Evolutionary conservation across 2,888 invertebrate genomes (phyloP), one percentile per base, ranked within the genome.

Genomic region (Epinotia demarniana): DNA sequence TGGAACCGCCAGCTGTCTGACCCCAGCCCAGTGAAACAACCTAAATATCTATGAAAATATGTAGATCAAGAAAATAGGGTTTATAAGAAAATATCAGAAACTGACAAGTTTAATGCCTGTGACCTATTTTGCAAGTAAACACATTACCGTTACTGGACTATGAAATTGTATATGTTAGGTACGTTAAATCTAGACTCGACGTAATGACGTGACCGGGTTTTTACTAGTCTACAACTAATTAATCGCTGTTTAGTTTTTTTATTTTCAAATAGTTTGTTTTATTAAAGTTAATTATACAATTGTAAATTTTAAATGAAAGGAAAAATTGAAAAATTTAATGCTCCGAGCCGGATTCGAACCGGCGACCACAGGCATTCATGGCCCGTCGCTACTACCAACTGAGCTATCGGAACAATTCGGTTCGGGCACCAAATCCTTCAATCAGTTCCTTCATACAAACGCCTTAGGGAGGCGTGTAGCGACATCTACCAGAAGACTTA

Each of bases 201-300:
- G 46, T 43, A 67, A 57, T 67, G 67, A 62, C 75, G 67, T 75
- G 61, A 72, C 72, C 75, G 57, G 18, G 75, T 75, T 75, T 64
- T 39, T 27, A 18, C 27, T 1, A 43, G 43, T 61, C 46, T 53
- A 61, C 33, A 33, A 75, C 27, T 61, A 39, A 71, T 71, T 60
- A 39, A 71, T 71, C 63, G 23, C 39, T 61, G 18, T 67, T 71
- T 71, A 61, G 23, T 58, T 60, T 43, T 43, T 43, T n/a, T n/a
- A n/a, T 66, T n/a, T 43, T 23, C 12, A 39, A 53, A 33, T 33
- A 8, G 33, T 27, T 9, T 23, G 11, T 18, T 39, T 18, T 39
- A 13, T 46, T 12, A 13, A 13, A 46, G 13, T 12, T 12, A 12
- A 6, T 13, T 46, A 2, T 13, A 12, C n/a, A n/a, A n/a, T n/a